These are phyloP conservation scores for Scophthalmus maximus DNA, from an alignment of 2,113 vertebrate species.

Conservation along the genomic window DNA sequence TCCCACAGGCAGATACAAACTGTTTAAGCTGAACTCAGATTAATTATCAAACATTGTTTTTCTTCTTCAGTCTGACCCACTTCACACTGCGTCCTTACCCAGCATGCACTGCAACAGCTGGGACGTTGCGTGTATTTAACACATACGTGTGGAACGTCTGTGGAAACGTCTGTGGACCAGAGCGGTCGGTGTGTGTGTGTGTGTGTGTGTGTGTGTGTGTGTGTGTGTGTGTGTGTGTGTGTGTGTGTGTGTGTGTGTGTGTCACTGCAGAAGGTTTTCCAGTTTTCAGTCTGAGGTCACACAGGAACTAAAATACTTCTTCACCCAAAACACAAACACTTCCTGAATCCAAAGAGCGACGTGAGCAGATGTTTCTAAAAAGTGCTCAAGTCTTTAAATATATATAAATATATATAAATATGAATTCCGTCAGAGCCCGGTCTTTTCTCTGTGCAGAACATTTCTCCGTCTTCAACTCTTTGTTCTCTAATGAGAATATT, in stretches of 20 bases:
- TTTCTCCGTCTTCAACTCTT: slow-evolving; percentile 35
- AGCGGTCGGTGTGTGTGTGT: not conserved
- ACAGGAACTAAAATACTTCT: not conserved
- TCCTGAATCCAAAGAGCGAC: too few relatives aligned
- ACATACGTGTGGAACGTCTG: not conserved
- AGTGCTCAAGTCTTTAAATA: too few relatives aligned
- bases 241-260: not conserved
- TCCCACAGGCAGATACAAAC: too few relatives aligned
- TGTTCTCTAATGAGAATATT: slow-evolving; percentile 31
- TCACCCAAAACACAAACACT: too few relatives aligned
- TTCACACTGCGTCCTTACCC: not conserved
- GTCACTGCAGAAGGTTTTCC: not conserved
- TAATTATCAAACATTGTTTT: not conserved
- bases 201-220: slow-evolving; percentile 3
- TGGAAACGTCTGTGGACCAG: too few relatives aligned
- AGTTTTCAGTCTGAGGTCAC: not conserved
- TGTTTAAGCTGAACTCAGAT: too few relatives aligned
- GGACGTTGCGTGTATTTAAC: slow-evolving; percentile 69
- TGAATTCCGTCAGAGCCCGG: not conserved
- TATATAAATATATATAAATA: not conserved
- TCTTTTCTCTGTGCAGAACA: not conserved
- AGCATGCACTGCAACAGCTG: slow-evolving; percentile 25
- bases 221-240: slow-evolving; percentile 6
- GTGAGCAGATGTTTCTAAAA: too few relatives aligned
- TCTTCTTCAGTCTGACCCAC: not conserved